These are phyloP conservation scores for Choristoneura fumiferana DNA, from an alignment of 1,140 invertebrate species.

Conservation along the genomic window DNA sequence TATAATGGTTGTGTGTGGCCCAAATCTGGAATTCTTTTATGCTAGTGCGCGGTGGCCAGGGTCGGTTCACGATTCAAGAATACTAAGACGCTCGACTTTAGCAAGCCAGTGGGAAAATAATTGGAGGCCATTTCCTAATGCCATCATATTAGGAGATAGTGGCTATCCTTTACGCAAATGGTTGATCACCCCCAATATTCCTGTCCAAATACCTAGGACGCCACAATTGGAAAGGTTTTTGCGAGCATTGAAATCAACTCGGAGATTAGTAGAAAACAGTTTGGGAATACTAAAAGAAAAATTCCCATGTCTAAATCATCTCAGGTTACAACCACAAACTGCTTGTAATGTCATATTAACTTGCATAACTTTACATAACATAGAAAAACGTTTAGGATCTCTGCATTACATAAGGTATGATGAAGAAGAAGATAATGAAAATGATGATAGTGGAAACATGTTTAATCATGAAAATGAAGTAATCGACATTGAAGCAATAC, in stretches of 20 bases:
- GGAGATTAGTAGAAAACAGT: neutral
- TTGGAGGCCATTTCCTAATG: conserved; percentile 9
- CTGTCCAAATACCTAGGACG: neutral
- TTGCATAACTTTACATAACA: neutral
- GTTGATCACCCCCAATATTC: conserved; percentile 10
- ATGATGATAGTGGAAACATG: neutral
- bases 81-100: conserved; percentile 8
- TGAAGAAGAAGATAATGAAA: neutral
- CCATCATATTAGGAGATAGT: conserved; percentile 4
- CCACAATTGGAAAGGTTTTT: conserved; percentile 1
- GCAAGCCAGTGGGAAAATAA: neutral
- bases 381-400: neutral
- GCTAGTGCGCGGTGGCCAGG: conserved; percentile 8
- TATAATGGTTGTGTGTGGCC: conserved; percentile 16
- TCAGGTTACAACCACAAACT: neutral
- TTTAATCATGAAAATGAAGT: neutral
- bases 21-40: conserved; percentile 8
- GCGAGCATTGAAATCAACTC: neutral
- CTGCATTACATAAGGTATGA: neutral
- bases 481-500: neutral
- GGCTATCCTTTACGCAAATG: conserved; percentile 1
- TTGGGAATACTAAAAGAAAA: neutral
- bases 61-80: conserved; percentile 1
- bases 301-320: neutral
- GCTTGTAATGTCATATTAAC: neutral